A percentile compares a stretch with the other conserved stretches of the same genome.
Evolutionary conservation across 2,797 vertebrate genomes (phyloP).

Genomic region (Myotis daubentonii): DNA sequence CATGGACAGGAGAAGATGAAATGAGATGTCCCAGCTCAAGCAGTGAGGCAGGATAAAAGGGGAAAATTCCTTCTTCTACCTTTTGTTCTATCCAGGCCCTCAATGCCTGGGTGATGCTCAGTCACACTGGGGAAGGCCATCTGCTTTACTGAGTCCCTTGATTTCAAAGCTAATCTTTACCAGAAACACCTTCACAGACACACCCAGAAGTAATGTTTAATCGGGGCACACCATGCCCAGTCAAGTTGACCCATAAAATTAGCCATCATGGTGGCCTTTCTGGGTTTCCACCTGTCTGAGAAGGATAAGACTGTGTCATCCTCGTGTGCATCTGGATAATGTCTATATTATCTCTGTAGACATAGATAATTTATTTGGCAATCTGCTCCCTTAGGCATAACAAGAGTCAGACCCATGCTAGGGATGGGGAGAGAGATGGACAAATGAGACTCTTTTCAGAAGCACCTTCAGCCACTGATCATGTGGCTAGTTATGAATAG

Average conservation of each 20-base stretch:
- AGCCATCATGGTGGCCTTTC: background rate
- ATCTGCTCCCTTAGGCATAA: background rate
- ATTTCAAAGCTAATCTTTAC: background rate
- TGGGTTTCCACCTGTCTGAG: background rate
- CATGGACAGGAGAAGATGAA: background rate
- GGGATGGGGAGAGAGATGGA: background rate
- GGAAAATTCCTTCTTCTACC: background rate
- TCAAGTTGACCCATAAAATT: background rate
- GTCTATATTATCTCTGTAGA: background rate
- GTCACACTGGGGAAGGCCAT: background rate
- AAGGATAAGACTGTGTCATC: background rate
- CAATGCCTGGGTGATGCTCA: background rate
- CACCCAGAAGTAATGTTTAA: background rate
- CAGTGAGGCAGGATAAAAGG: background rate
- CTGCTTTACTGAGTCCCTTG: background rate
- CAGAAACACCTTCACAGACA: background rate
- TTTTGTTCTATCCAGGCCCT: background rate
- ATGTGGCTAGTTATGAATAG: background rate
- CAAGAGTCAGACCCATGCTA: background rate
- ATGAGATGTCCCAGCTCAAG: background rate
- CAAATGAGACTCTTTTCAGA: conserved; percentile 21
- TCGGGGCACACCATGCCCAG: background rate
- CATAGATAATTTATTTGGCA: background rate
- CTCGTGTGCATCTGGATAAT: background rate
- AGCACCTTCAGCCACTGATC: background rate